These are phyloP conservation scores for Misgurnus mizolepis DNA, from an alignment of 2,113 vertebrate genomes.

Conservation along the genomic window DNA sequence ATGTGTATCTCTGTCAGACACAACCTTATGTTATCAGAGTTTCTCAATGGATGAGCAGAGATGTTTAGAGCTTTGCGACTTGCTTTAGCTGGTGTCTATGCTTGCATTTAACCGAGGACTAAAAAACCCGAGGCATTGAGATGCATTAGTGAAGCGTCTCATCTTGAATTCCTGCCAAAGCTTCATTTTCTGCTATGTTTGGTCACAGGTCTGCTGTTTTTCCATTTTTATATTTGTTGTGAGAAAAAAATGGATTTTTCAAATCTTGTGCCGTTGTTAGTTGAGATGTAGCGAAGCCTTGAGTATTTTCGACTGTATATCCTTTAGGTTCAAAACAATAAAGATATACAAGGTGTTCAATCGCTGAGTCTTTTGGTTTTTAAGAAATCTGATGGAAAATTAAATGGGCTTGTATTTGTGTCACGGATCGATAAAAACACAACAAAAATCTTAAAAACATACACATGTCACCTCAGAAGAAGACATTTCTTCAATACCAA, in stretches of 20 bases:
- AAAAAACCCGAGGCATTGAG: constrained; percentile 28
- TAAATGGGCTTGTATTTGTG: not conserved
- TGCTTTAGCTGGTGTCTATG: constrained; percentile 37
- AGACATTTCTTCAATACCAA: too few relatives aligned
- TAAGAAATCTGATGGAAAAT: not conserved
- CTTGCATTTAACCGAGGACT: constrained; percentile 26
- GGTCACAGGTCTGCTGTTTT: constrained; percentile 33
- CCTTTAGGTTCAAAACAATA: constrained; percentile 71
- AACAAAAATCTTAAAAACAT: too few relatives aligned
- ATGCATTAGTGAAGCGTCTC: constrained; percentile 17
- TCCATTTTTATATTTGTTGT: constrained; percentile 60
- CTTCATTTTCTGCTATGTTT: constrained; percentile 36
- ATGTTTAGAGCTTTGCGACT: constrained; percentile 35
- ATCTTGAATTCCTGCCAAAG: constrained; percentile 42
- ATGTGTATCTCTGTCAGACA: constrained; percentile 64
- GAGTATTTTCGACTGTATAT: constrained; percentile 73
- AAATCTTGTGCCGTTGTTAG: constrained; percentile 72
- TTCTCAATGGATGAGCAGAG: constrained; percentile 42
- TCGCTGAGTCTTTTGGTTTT: constrained; percentile 41
- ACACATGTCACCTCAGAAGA: too few relatives aligned
- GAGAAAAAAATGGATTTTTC: constrained; percentile 57
- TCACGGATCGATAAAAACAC: too few relatives aligned
- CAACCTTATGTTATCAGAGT: constrained; percentile 41
- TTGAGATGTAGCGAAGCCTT: constrained; percentile 72
- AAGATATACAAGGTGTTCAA: constrained; percentile 67